Conservation (phyloP, 2,113 vertebrate species). For the Dasypus novemcinctus region DNA sequence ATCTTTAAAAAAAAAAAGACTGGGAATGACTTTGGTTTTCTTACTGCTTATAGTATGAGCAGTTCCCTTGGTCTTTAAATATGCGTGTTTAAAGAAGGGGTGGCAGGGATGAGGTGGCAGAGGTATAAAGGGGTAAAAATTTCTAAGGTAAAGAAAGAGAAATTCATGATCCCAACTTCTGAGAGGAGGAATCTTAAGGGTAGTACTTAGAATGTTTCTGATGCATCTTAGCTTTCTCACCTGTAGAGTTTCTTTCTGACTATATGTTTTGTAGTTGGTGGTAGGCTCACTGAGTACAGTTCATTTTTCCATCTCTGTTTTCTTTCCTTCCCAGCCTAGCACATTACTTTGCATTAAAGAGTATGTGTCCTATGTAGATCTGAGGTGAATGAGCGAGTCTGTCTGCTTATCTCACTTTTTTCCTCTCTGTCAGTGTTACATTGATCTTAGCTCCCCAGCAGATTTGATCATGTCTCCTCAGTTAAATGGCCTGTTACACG, state of each 20-base stretch:
- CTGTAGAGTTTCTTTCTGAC: background rate
- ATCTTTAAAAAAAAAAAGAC: too few species aligned
- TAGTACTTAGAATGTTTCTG: background rate
- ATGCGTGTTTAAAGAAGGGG: background rate
- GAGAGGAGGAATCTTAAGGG: background rate
- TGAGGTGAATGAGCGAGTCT: background rate
- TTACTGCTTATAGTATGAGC: background rate
- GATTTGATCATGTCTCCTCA: background rate
- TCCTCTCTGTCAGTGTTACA: background rate
- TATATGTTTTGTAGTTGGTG: background rate
- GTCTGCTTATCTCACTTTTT: background rate
- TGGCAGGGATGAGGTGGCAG: background rate
- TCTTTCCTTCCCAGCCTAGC: background rate
- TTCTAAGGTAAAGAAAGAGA: background rate
- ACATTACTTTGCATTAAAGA: background rate
- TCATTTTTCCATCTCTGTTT: background rate
- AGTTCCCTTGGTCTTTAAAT: background rate
- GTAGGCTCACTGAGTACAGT: background rate
- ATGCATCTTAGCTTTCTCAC: background rate
- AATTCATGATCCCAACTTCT: fast-evolving
- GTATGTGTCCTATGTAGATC: fast-evolving
- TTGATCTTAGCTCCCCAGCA: background rate
- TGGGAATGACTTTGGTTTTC: background rate
- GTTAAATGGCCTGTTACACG: background rate
- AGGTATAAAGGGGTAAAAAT: background rate